Evolutionary conservation across 2,797 vertebrate genomes (phyloP).

Genomic region (Sternotherus odoratus): DNA sequence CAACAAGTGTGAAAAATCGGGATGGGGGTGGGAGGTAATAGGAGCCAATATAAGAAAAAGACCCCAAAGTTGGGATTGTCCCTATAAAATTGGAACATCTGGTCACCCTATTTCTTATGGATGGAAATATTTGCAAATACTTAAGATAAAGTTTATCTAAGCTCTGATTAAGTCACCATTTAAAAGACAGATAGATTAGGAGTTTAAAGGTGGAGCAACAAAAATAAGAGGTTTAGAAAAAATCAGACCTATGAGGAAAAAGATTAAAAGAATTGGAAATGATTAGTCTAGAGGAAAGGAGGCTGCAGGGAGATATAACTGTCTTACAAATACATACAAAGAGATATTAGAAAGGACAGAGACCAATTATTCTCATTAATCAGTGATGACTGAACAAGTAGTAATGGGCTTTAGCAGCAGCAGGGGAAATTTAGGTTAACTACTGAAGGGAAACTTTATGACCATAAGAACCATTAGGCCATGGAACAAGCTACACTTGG

Average conservation of each 20-base stretch:
- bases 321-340: background rate
- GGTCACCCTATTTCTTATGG: too few species aligned
- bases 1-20: too few species aligned
- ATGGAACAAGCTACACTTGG: background rate
- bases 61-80: too few species aligned
- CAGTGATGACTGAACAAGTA: background rate
- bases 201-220: background rate
- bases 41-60: too few species aligned
- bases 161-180: background rate
- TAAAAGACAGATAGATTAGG: background rate
- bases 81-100: too few species aligned
- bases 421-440: background rate
- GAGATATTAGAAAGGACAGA: background rate
- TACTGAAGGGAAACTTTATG: background rate
- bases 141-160: background rate
- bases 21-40: too few species aligned
- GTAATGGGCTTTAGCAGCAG: background rate
- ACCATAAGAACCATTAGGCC: too few species aligned
- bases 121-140: background rate
- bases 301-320: background rate
- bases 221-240: constrained; percentile 7
- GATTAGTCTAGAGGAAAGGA: background rate
- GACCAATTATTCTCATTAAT: fast-evolving
- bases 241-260: background rate
- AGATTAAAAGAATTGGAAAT: background rate